Base-by-base conservation (phyloP, 2,113 vertebrate genomes). In the Gadus chalcogrammus region DNA sequence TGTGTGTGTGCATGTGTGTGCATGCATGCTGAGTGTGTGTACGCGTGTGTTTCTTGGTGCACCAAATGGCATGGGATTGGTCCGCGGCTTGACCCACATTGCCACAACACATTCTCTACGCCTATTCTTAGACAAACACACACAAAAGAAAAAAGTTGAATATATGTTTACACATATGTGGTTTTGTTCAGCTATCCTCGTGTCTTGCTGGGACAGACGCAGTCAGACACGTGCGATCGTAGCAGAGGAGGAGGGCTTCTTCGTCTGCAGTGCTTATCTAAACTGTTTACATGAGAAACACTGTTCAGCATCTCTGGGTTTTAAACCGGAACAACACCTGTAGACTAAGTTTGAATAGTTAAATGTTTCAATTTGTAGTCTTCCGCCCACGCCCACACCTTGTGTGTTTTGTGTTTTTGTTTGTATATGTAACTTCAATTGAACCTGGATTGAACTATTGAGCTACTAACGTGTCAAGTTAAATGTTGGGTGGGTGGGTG, bases 271-370 rank as follows among this genome's bases (percentile, higher is more conserved):
- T 16, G 55, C 79, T 69, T 70, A 78, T 74, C 74, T 68, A 79
- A 61, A 55, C 31, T 60, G 68, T 69, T 85, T 85, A 74, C 71
- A 80, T 79, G 80, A 81, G 80, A 82, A 82, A 85, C 75, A 70
- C 55, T 76, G 71, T 82, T 78, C 78, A 75, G 70, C 73, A 69
- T 76, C 67, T 76, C 72, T 75, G 77, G 82, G 80, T 68, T 78
- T 77, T 80, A 83, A 81, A 85, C 77, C 70, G 73, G 77, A 73
- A 74, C 76, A 72, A 69, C 69, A 82, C 77, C 76, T 85, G 42
- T 13, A 9, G 7, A 48, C 42, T 48, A 48, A 12, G 42, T 48
- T 48, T 48, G 1, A 48, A 9, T 48, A 6, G 24, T 24, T 24
- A 3, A 48, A 48, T 48, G 42, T 48, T 48, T 48, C 12, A 48